Evolutionary conservation across 2,888 invertebrate species (phyloP).

Genomic region (Abscondita cerata): DNA sequence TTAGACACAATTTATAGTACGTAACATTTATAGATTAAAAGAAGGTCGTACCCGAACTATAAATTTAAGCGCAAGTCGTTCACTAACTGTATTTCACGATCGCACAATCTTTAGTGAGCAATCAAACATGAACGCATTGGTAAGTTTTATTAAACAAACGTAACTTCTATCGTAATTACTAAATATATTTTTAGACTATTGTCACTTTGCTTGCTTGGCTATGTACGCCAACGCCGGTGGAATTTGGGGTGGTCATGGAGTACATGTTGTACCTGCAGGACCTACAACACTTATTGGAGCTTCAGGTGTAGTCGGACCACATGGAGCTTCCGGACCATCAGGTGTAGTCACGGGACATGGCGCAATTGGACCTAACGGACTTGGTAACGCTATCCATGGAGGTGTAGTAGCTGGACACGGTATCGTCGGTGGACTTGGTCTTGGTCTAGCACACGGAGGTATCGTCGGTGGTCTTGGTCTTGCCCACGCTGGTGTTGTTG

Average conservation of each 20-base stretch:
- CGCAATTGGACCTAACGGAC: conserved; percentile 26
- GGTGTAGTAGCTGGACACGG: conserved; percentile 3
- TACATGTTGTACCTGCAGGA: conserved; percentile 14
- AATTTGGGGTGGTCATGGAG: conserved; percentile 16
- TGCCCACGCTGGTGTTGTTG: neutral
- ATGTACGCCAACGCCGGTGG: conserved; percentile 14
- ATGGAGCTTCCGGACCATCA: conserved; percentile 27
- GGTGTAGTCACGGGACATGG: conserved; percentile 29
- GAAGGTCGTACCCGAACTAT: conserved; percentile 26
- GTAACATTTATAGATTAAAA: too few species aligned
- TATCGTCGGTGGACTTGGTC: conserved; percentile 6
- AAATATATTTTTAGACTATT: neutral
- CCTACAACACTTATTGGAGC: conserved; percentile 15
- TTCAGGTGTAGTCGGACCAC: conserved; percentile 22
- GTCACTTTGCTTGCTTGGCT: too few species aligned
- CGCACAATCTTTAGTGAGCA: conserved; percentile 17
- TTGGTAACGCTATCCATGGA: conserved; percentile 14
- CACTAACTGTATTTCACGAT: conserved; percentile 14
- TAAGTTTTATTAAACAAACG: too few species aligned
- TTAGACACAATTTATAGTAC: too few species aligned
- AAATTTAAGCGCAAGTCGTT: conserved; percentile 19
- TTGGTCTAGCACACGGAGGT: too few species aligned
- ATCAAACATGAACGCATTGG: conserved; percentile 26
- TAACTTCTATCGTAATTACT: too few species aligned
- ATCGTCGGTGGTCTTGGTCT: conserved; percentile 12